Conservation (phyloP, 2,113 vertebrate species). For the Coreoperca whiteheadi region DNA sequence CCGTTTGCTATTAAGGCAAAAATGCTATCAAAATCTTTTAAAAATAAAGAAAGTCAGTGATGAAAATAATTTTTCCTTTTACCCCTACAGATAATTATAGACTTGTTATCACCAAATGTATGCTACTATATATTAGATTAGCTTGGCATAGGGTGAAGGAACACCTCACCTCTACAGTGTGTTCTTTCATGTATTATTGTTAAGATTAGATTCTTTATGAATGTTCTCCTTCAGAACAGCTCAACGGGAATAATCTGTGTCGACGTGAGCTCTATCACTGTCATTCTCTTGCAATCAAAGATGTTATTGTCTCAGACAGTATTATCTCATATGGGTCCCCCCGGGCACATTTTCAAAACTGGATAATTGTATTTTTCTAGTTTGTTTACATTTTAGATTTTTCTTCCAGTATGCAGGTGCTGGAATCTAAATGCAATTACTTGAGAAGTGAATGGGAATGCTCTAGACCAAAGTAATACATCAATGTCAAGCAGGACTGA, state of each 20-base stretch:
- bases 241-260: constrained; percentile 1
- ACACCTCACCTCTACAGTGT: neutral
- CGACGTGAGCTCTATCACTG: constrained; percentile 5
- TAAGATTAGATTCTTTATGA: constrained; percentile 1
- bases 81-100: neutral
- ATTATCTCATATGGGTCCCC: constrained; percentile 31
- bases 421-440: constrained; percentile 67
- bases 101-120: neutral
- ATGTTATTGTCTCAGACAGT: constrained; percentile 23
- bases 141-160: neutral
- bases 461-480: constrained; percentile 66
- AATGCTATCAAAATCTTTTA: neutral
- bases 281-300: constrained; percentile 33
- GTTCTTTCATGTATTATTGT: neutral
- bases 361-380: constrained; percentile 60
- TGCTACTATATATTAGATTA: neutral
- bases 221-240: constrained; percentile 1
- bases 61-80: neutral
- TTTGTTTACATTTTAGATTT: constrained; percentile 67
- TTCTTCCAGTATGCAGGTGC: constrained; percentile 49
- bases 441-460: constrained; percentile 55
- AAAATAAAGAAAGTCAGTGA: neutral
- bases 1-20: neutral
- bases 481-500: constrained; percentile 71
- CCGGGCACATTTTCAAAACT: constrained; percentile 31